phyloP scores from a whole-genome alignment of 1,140 invertebrate species.

The Centruroides sculpturatus region DNA sequence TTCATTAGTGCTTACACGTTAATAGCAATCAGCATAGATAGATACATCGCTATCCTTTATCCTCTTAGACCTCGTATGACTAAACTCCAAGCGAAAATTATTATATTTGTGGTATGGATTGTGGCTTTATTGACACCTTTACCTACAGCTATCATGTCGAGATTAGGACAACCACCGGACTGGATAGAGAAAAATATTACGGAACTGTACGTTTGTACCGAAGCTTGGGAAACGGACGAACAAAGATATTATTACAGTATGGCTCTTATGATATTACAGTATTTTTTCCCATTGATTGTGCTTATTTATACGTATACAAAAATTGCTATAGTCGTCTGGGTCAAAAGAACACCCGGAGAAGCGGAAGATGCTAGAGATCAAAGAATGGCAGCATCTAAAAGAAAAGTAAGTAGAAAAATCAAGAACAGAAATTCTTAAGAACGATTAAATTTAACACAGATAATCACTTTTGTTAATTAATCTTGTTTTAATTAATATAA shows the following conservation, averaged over 20 bases:
- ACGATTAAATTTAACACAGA: neutral
- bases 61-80: conserved; percentile 63
- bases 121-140: conserved; percentile 62
- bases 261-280: conserved; percentile 65
- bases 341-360: conserved; percentile 66
- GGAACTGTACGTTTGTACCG: conserved; percentile 10
- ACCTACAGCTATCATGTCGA: conserved; percentile 55
- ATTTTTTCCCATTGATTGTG: conserved; percentile 64
- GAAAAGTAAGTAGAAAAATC: conserved; percentile 50
- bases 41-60: conserved; percentile 75
- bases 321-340: conserved; percentile 77
- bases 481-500: neutral
- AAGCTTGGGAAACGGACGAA: conserved; percentile 10
- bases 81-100: conserved; percentile 48
- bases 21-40: conserved; percentile 68
- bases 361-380: conserved; percentile 63
- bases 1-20: conserved; percentile 69
- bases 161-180: conserved; percentile 19
- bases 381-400: conserved; percentile 66
- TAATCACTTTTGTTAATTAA: neutral
- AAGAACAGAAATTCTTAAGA: neutral
- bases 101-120: conserved; percentile 58
- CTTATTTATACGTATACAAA: conserved; percentile 72
- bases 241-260: conserved; percentile 48
- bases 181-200: conserved; percentile 4